These are phyloP conservation scores for Merodon equestris DNA, from an alignment of 2,888 invertebrate genomes.

Conservation along the genomic window DNA sequence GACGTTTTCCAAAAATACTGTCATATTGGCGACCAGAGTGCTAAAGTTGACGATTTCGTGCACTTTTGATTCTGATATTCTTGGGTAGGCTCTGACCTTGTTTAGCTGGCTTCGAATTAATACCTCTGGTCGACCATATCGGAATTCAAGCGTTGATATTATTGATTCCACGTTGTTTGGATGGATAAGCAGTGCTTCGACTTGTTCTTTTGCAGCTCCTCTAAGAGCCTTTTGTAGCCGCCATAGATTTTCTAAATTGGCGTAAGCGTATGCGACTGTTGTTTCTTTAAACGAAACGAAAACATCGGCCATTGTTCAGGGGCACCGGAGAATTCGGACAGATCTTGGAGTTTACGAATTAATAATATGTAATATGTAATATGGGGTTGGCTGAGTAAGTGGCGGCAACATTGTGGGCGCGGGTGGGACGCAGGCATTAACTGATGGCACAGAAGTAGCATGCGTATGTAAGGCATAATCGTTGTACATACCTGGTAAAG, in stretches of 20 bases:
- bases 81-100: constrained; percentile 51
- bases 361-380: not conserved
- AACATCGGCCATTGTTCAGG: constrained; percentile 70
- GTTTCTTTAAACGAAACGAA: constrained; percentile 57
- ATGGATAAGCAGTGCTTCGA: constrained; percentile 62
- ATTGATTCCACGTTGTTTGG: too few relatives aligned
- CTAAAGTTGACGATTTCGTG: constrained; percentile 58
- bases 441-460: not conserved
- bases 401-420: not conserved
- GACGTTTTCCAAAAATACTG: constrained; percentile 37
- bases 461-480: not conserved
- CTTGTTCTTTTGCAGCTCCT: constrained; percentile 52
- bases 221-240: constrained; percentile 58
- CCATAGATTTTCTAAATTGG: constrained; percentile 60
- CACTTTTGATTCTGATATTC: constrained; percentile 50
- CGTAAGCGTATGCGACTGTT: constrained; percentile 46
- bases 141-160: constrained; percentile 59
- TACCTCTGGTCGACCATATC: constrained; percentile 67
- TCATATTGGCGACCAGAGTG: constrained; percentile 28
- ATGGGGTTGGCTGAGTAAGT: not conserved
- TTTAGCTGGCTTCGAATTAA: constrained; percentile 62
- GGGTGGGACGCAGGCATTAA: too few relatives aligned
- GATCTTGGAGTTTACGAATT: constrained; percentile 55
- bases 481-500: constrained; percentile 8
- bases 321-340: constrained; percentile 65